These are phyloP conservation scores for Azorinus chamasolen DNA, from an alignment of 2,888 invertebrate species.

Conservation along the genomic window DNA sequence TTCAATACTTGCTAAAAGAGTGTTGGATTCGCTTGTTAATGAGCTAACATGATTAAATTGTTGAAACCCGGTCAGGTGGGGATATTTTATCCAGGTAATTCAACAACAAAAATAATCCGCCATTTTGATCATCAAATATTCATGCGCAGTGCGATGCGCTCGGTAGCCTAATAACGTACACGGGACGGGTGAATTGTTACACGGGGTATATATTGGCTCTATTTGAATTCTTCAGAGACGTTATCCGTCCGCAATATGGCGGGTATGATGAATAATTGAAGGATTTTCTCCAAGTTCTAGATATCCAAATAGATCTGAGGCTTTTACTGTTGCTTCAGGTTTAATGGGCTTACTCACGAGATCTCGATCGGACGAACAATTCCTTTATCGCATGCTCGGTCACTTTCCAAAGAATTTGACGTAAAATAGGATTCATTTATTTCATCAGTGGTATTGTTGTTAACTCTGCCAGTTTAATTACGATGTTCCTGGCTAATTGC, in stretches of 20 bases:
- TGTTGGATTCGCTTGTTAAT: too few species aligned
- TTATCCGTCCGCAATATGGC: constrained; percentile 63
- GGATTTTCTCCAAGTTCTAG: constrained; percentile 37
- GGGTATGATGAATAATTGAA: constrained; percentile 63
- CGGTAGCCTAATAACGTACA: constrained; percentile 60
- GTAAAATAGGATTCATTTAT: too few species aligned
- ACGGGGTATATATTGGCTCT: constrained; percentile 58
- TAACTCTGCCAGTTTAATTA: too few species aligned
- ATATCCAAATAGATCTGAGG: constrained; percentile 59
- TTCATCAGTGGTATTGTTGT: too few species aligned
- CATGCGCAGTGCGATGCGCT: constrained; percentile 62
- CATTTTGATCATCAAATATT: constrained; percentile 66
- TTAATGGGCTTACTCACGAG: constrained; percentile 55
- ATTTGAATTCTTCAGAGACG: constrained; percentile 58
- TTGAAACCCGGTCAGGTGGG: constrained; percentile 37
- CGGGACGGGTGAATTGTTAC: constrained; percentile 55
- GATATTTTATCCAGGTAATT: constrained; percentile 44
- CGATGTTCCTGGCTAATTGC: too few species aligned
- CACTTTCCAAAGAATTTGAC: too few species aligned
- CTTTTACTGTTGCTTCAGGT: constrained; percentile 44
- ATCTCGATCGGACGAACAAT: constrained; percentile 14
- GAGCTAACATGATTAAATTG: constrained; percentile 5
- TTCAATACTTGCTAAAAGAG: too few species aligned
- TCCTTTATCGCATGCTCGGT: constrained; percentile 1
- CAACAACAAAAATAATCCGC: constrained; percentile 57